These are phyloP conservation scores for Polymixis flavicincta DNA, from an alignment of 2,888 invertebrate genomes.

Conservation along the genomic window DNA sequence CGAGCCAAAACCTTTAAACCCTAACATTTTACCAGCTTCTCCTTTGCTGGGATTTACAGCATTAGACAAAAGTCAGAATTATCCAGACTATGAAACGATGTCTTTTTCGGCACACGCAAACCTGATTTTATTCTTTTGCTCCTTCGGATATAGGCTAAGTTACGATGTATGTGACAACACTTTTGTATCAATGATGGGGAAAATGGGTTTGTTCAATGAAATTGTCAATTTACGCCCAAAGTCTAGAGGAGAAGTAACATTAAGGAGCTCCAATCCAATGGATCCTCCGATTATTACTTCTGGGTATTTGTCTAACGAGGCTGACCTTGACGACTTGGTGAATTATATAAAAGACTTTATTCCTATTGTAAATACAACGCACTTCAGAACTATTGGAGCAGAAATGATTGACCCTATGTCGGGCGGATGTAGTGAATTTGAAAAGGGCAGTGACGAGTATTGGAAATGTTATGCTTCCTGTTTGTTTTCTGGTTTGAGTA, in stretches of 20 bases:
- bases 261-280: conserved; percentile 42
- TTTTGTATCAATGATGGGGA: conserved; percentile 7
- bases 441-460: conserved; percentile 51
- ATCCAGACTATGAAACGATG: conserved; percentile 54
- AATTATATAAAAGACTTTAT: conserved; percentile 46
- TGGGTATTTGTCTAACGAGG: conserved; percentile 46
- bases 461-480: conserved; percentile 63
- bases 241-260: conserved; percentile 54
- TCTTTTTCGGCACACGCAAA: conserved; percentile 33
- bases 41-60: conserved; percentile 44
- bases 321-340: conserved; percentile 45
- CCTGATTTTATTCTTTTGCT: conserved; percentile 40
- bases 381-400: conserved; percentile 51
- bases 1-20: conserved; percentile 10
- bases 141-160: conserved; percentile 39
- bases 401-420: conserved; percentile 38
- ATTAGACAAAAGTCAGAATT: conserved; percentile 48
- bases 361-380: conserved; percentile 46
- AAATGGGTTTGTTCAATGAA: conserved; percentile 41
- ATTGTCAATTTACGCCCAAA: conserved; percentile 50
- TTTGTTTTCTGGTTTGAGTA: conserved; percentile 45
- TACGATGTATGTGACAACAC: conserved; percentile 45
- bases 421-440: conserved; percentile 34
- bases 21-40: conserved; percentile 21
- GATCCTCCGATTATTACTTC: conserved; percentile 53